These are phyloP conservation scores for Zelostemma sp. DNA, from an alignment of 1,140 invertebrate genomes.

Conservation along the genomic window DNA sequence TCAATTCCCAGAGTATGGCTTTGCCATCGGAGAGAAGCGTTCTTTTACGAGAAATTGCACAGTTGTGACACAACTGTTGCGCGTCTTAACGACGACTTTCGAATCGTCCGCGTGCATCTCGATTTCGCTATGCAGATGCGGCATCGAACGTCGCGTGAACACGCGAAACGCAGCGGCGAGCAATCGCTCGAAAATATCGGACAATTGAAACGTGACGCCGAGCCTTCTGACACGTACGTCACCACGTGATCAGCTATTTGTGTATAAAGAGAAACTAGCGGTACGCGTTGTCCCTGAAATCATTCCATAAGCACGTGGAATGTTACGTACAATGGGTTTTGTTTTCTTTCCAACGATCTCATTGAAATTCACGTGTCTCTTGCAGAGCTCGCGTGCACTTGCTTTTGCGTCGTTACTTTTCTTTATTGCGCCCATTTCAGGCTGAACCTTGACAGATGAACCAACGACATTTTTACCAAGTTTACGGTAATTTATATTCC, in stretches of 20 bases:
- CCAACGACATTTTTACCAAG: too few species aligned
- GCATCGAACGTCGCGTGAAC: conserved; percentile 1
- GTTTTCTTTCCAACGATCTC: background rate
- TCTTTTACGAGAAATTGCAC: too few species aligned
- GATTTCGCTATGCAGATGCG: background rate
- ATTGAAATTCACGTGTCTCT: background rate
- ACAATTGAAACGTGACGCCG: conserved; percentile 17
- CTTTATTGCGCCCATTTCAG: too few species aligned
- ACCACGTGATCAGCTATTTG: conserved; percentile 6
- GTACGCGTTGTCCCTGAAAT: background rate
- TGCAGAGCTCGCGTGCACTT: too few species aligned
- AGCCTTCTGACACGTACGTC: background rate
- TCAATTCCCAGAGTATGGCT: too few species aligned
- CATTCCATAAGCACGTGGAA: background rate
- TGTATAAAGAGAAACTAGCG: background rate
- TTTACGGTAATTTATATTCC: too few species aligned
- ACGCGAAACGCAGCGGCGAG: conserved; percentile 6
- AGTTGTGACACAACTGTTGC: background rate
- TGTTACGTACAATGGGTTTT: background rate
- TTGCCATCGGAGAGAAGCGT: too few species aligned
- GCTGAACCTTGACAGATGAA: too few species aligned
- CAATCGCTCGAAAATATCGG: conserved; percentile 15
- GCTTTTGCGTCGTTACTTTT: too few species aligned
- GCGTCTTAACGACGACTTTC: background rate
- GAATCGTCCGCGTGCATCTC: background rate